phyloP scores from a whole-genome alignment of 2,888 invertebrate genomes.

The Allophyes oxyacanthae region DNA sequence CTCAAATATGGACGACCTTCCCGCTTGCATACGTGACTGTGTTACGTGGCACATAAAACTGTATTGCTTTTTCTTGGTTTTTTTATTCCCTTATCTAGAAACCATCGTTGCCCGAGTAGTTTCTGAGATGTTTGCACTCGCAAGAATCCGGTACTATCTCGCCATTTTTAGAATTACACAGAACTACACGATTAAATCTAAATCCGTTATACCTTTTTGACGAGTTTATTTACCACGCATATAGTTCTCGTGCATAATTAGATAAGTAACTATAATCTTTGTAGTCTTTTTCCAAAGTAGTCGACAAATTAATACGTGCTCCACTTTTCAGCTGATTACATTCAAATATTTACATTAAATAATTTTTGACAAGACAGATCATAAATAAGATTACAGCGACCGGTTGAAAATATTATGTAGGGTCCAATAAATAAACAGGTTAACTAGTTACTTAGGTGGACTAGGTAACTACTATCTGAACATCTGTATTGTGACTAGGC shows the following conservation, averaged over 20 bases:
- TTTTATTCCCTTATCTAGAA: slow-evolving; percentile 45
- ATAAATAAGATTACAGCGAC: not conserved
- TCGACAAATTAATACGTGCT: too few species aligned
- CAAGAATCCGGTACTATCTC: slow-evolving; percentile 24
- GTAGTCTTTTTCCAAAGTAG: too few species aligned
- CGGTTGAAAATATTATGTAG: slow-evolving; percentile 21
- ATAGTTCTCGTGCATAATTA: too few species aligned
- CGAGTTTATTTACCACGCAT: not conserved
- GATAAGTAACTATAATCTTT: too few species aligned
- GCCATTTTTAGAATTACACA: slow-evolving; percentile 29
- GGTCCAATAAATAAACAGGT: slow-evolving; percentile 50
- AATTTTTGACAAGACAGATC: too few species aligned
- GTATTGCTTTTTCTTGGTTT: slow-evolving; percentile 57
- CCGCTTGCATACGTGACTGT: slow-evolving; percentile 75
- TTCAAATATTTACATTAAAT: too few species aligned
- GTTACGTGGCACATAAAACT: slow-evolving; percentile 60
- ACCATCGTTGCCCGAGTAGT: slow-evolving; percentile 38
- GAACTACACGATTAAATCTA: slow-evolving; percentile 24
- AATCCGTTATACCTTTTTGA: slow-evolving; percentile 17
- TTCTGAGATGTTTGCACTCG: slow-evolving; percentile 40
- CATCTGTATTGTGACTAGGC: slow-evolving; percentile 53
- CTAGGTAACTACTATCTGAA: slow-evolving; percentile 29
- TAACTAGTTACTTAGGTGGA: slow-evolving; percentile 41
- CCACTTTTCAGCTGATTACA: too few species aligned
- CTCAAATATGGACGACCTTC: slow-evolving; percentile 80